phyloP scores from a whole-genome alignment of 2,797 vertebrate species.

The Lerista edwardsae region DNA sequence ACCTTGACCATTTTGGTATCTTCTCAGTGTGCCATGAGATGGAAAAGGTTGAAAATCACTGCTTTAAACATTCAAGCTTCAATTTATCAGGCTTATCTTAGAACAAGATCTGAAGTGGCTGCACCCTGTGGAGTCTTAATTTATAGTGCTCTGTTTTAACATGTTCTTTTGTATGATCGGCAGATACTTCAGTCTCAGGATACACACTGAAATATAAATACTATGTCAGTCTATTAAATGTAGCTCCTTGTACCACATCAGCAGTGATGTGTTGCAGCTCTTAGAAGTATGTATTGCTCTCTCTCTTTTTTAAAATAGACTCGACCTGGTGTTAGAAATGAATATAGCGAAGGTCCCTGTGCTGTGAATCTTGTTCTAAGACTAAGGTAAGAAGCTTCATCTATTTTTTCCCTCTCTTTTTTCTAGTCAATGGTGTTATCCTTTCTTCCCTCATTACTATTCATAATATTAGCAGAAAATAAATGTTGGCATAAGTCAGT shows the following conservation, averaged over 20 bases:
- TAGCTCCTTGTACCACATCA: conserved; percentile 5
- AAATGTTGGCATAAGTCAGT: conserved; percentile 62
- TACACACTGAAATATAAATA: background rate
- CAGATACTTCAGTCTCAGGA: conserved; percentile 43
- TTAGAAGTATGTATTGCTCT: conserved; percentile 34
- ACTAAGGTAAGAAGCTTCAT: conserved; percentile 87
- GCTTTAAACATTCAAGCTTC: background rate
- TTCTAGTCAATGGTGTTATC: conserved; percentile 30
- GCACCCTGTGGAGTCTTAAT: conserved; percentile 7
- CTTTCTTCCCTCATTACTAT: conserved; percentile 64
- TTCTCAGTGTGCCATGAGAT: too few species aligned
- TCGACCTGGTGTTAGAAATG: conserved; percentile 81
- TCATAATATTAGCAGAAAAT: conserved; percentile 70
- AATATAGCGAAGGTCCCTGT: conserved; percentile 81
- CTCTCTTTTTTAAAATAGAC: conserved; percentile 76
- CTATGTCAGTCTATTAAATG: conserved; percentile 17
- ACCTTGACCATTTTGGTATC: too few species aligned
- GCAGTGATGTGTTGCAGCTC: conserved; percentile 3
- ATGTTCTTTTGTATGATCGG: conserved; percentile 37
- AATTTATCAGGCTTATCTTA: background rate
- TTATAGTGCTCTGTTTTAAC: conserved; percentile 27
- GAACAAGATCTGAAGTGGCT: background rate
- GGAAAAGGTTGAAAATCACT: too few species aligned
- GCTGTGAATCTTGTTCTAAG: conserved; percentile 96
- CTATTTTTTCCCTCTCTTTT: conserved; percentile 41